Evolutionary conservation across 1,140 invertebrate genomes (phyloP).

Genomic region (Drosophila simulans): DNA sequence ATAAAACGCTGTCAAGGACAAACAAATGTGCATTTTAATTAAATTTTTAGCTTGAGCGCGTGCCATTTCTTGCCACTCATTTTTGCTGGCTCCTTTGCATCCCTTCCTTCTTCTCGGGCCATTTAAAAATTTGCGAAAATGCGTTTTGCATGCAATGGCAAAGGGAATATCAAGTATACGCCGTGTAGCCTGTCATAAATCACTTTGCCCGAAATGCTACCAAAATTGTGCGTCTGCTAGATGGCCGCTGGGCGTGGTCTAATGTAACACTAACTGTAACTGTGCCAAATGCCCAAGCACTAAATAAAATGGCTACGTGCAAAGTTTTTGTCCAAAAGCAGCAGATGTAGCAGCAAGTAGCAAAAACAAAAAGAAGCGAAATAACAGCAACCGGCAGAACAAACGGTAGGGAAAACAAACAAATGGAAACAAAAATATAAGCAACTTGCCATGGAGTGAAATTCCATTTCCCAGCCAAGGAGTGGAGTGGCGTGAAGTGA

Average conservation of each 20-base stretch:
- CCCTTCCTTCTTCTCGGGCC: slow-evolving; percentile 24
- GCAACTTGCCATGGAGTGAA: slow-evolving; percentile 26
- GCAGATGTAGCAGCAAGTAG: slow-evolving; percentile 18
- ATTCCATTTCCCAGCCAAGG: slow-evolving; percentile 27
- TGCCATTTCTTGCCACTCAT: slow-evolving; percentile 15
- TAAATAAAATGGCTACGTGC: slow-evolving; percentile 76
- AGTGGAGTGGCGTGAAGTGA: slow-evolving; percentile 28
- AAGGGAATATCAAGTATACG: slow-evolving; percentile 64
- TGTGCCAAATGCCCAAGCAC: slow-evolving; percentile 66
- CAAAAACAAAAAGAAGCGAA: slow-evolving; percentile 6
- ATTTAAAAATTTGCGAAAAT: slow-evolving; percentile 56
- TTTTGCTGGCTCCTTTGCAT: slow-evolving; percentile 2
- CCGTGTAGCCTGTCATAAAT: slow-evolving; percentile 71
- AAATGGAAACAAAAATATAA: slow-evolving; percentile 36
- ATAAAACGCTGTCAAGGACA: slow-evolving; percentile 79
- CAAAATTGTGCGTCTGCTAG: slow-evolving; percentile 50
- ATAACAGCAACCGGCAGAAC: slow-evolving; percentile 19
- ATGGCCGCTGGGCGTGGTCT: slow-evolving; percentile 34
- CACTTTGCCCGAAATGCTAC: slow-evolving; percentile 60
- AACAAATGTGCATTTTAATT: slow-evolving; percentile 81
- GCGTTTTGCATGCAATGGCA: slow-evolving; percentile 33
- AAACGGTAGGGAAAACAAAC: slow-evolving; percentile 29
- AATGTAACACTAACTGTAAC: slow-evolving; percentile 66
- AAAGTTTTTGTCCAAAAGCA: slow-evolving; percentile 44
- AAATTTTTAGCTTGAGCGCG: slow-evolving; percentile 64